These are phyloP conservation scores for Ardeotis arabs DNA, from an alignment of 2,113 vertebrate species.

Conservation along the genomic window DNA sequence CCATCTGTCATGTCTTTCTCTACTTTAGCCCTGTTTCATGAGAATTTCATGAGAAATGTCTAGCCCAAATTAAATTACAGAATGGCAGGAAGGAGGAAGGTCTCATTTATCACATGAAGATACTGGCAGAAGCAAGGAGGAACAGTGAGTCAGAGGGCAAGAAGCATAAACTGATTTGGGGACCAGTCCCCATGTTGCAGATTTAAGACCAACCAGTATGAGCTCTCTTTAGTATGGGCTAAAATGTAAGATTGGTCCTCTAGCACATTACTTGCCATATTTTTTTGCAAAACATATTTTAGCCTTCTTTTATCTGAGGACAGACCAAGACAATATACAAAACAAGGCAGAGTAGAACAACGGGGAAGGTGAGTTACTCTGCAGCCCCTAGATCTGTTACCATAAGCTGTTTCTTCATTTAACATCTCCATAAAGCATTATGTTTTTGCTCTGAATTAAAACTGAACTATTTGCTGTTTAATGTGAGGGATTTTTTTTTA, in stretches of 20 bases:
- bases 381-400: not conserved
- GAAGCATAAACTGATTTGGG: not conserved
- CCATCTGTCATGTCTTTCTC: slow-evolving; percentile 8
- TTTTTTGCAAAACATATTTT: not conserved
- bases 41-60: not conserved
- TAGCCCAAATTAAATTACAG: slow-evolving; percentile 1
- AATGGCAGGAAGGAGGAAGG: not conserved
- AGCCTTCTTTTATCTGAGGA: not conserved
- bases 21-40: not conserved
- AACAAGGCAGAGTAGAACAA: not conserved
- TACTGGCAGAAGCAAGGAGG: not conserved
- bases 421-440: slow-evolving; percentile 31
- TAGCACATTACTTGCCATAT: not conserved
- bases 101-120: slow-evolving; percentile 27
- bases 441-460: slow-evolving; percentile 41
- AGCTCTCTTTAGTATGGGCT: not conserved
- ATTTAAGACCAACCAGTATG: not conserved
- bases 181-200: not conserved
- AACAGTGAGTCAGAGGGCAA: slow-evolving; percentile 1
- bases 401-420: slow-evolving; percentile 16
- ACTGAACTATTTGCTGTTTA: slow-evolving; percentile 64
- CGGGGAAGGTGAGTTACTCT: not conserved
- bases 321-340: not conserved
- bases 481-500: slow-evolving; percentile 50
- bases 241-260: not conserved